A percentile compares a stretch with the other conserved stretches of the same genome.
These are phyloP conservation scores for Spatulosminthurus flaviceps DNA, from an alignment of 2,888 invertebrate genomes.

Conservation along the genomic window DNA sequence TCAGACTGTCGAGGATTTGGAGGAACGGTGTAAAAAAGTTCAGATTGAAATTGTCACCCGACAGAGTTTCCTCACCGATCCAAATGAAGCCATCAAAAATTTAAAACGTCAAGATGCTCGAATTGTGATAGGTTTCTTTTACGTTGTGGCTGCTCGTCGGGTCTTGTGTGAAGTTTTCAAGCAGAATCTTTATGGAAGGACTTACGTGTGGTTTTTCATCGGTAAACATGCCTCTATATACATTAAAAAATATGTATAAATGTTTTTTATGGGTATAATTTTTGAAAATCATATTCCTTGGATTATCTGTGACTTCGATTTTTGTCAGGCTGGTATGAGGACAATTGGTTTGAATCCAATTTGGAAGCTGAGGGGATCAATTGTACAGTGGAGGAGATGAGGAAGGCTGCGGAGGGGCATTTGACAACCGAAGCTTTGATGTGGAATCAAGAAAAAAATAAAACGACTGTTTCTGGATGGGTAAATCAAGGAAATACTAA, in stretches of 20 bases:
- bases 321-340: constrained; percentile 90
- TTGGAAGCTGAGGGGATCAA: constrained; percentile 86
- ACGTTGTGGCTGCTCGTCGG: constrained; percentile 94
- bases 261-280: too few relatives aligned
- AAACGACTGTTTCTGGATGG: constrained; percentile 96
- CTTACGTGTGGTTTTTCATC: constrained; percentile 99
- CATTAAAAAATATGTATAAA: too few relatives aligned
- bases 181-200: constrained; percentile 90
- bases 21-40: constrained; percentile 88
- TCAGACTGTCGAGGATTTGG: constrained; percentile 96
- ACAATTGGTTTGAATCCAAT: constrained; percentile 96
- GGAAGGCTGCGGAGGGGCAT: constrained; percentile 94
- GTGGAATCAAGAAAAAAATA: constrained; percentile 96
- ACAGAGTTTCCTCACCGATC: constrained; percentile 97
- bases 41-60: constrained; percentile 95
- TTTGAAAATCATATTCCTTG: too few relatives aligned
- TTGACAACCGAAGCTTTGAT: constrained; percentile 98
- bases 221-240: constrained; percentile 70
- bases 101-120: constrained; percentile 91
- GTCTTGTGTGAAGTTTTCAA: constrained; percentile 97
- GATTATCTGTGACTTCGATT: neutral
- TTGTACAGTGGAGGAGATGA: constrained; percentile 93
- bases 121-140: constrained; percentile 97
- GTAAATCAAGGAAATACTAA: constrained; percentile 65
- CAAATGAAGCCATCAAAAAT: constrained; percentile 94